phyloP scores from a whole-genome alignment of 92 coral and sea anemone species.

The Siderastrea siderea region DNA sequence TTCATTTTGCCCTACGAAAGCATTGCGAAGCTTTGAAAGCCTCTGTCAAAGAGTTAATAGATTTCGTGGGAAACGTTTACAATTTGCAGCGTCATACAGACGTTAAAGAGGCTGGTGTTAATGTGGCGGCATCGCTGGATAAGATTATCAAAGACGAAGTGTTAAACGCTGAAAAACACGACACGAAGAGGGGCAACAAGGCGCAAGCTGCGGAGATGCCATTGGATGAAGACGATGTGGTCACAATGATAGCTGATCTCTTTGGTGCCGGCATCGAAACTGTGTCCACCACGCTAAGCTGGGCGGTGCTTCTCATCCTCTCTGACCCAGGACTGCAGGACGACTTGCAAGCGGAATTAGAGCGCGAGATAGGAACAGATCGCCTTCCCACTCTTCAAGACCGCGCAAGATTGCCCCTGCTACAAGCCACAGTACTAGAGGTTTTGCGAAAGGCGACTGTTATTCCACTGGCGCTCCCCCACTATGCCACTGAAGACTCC shows the following conservation, averaged over 20 bases:
- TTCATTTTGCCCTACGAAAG: constrained; percentile 69
- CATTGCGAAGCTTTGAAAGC: constrained; percentile 57
- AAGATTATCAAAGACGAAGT: constrained; percentile 42
- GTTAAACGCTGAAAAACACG: background rate
- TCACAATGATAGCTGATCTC: constrained; percentile 74
- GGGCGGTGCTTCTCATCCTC: constrained; percentile 86
- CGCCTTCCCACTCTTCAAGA: constrained; percentile 76
- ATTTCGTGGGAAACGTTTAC: constrained; percentile 63
- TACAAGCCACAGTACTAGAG: constrained; percentile 94
- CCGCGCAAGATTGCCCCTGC: constrained; percentile 83
- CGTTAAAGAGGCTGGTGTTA: constrained; percentile 22
- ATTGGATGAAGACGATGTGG: constrained; percentile 63
- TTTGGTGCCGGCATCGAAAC: constrained; percentile 91
- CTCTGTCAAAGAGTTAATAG: constrained; percentile 70
- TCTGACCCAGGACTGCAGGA: constrained; percentile 74
- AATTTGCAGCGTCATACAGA: constrained; percentile 37
- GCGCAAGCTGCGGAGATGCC: constrained; percentile 21
- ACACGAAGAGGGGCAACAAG: background rate
- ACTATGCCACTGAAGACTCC: constrained; percentile 86
- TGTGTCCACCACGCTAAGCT: constrained; percentile 73
- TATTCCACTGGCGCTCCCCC: constrained; percentile 87
- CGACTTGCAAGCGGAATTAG: constrained; percentile 82
- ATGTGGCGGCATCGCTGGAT: constrained; percentile 63
- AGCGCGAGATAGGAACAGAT: constrained; percentile 75
- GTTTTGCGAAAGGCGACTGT: constrained; percentile 79